These are phyloP conservation scores for Ceratotherium simum DNA, from an alignment of 2,113 vertebrate species.

Conservation along the genomic window DNA sequence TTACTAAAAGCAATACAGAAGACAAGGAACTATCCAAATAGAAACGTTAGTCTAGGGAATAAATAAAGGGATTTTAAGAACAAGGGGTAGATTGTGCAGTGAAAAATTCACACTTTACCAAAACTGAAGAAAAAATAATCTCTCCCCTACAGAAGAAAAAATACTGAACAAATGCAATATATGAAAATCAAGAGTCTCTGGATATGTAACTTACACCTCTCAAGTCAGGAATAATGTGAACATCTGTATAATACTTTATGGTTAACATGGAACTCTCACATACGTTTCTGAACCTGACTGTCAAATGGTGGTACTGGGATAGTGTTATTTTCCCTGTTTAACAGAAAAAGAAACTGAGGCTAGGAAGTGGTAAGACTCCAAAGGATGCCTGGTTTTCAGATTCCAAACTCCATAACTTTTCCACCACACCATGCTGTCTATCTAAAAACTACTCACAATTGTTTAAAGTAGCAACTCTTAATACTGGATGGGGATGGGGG, in stretches of 20 bases:
- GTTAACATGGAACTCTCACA: background rate
- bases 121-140: slow-evolving; percentile 11
- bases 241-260: background rate
- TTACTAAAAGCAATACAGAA: slow-evolving; percentile 54
- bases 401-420: background rate
- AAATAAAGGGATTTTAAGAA: slow-evolving; percentile 35
- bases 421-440: background rate
- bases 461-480: background rate
- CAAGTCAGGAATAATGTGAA: background rate
- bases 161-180: background rate
- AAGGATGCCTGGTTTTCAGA: background rate
- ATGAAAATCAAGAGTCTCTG: background rate
- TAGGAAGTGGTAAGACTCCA: background rate
- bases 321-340: background rate
- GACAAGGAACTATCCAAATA: slow-evolving; percentile 39
- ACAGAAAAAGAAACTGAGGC: background rate
- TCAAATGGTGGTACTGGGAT: background rate
- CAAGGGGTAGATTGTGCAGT: background rate
- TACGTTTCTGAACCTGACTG: background rate
- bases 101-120: background rate
- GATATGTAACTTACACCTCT: background rate
- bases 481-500: background rate
- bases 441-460: background rate
- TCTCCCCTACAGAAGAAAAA: background rate
- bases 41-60: slow-evolving; percentile 14